Evolutionary conservation across 2,113 vertebrate species (phyloP), one percentile per base, ranked within the genome.

Genomic region (Piaya cayana): DNA sequence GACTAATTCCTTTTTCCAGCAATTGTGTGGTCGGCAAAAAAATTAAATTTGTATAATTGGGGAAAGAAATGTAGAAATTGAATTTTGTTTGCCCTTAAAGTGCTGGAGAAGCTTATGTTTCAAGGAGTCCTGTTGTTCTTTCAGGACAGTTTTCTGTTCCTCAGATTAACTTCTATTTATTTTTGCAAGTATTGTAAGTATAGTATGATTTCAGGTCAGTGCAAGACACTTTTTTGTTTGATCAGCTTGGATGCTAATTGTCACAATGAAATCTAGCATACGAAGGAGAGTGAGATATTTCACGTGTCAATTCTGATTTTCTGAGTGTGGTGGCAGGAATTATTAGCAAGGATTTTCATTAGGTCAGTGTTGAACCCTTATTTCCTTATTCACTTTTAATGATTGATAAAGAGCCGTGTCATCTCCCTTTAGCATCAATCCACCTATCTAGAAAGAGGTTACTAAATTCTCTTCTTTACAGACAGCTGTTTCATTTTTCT

Each of bases 1-100:
- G 17, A 96, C 91, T 97, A 97, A 97, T 96, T 97, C 86, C 32
- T 95, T 98, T 86, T 97, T 98, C 89, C 94, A 95, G 81, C 85
- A 93, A 92, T 98, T 98, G 95, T 98, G 97, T 97, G 86, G 97
- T 95, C 93, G 94, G 49, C 45, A 77, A 59, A 86, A 52, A 89
- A 93, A 76, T 5, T 23, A 70, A 16, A 63, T 86, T 90, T 83
- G 12, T 88, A 20, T 77, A 84, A 76, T 45, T 90, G 43, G 56
- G 86, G 86, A 37, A 93, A 77, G 56, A 94, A 81, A 90, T 25
- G 29, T 58, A 75, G 82, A 92, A 78, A 84, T 71, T 49, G 3
- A 64, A 71, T 53, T 32, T 29, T 45, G 4, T 70, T 82, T 90
- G 15, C 76, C 36, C 21, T 30, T 86, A 37, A 81, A 90, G 64